Evolutionary conservation across 1,140 invertebrate species (phyloP).

Genomic region (Leptestheria dahalacensis): DNA sequence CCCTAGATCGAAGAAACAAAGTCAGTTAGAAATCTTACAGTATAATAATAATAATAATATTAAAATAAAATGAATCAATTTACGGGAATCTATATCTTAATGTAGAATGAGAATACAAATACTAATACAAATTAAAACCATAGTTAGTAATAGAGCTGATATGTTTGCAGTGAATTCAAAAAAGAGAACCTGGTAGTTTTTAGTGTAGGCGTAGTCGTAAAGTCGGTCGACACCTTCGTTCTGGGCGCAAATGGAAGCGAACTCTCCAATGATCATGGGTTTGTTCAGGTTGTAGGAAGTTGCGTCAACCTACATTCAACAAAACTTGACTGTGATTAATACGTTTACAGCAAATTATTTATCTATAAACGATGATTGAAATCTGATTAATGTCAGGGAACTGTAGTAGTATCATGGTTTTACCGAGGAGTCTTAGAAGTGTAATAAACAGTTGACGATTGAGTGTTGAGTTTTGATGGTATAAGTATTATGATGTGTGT

Average conservation of each 20-base stretch:
- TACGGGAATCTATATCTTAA: no score
- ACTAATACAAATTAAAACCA: no score
- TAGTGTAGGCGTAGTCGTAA: constrained; percentile 26
- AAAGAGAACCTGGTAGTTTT: constrained; percentile 27
- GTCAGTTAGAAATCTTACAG: no score
- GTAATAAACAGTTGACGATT: no score
- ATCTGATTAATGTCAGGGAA: not conserved
- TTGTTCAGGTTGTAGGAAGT: constrained; percentile 25
- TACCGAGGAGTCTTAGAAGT: not conserved
- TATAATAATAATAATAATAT: no score
- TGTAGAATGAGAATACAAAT: no score
- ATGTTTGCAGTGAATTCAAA: no score
- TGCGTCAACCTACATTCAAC: constrained; percentile 21
- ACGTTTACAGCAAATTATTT: no score
- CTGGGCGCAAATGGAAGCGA: constrained; percentile 22
- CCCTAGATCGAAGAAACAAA: constrained; percentile 18
- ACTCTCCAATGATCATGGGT: constrained; percentile 30
- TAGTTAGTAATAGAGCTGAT: no score
- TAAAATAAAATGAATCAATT: constrained; percentile 8
- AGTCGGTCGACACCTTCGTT: constrained; percentile 23
- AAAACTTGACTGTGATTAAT: not conserved
- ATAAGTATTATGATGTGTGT: no score
- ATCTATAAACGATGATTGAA: not conserved
- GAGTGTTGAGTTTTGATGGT: no score
- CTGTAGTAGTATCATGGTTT: not conserved